A percentile compares a stretch with the other conserved stretches of the same genome.
Evolutionary conservation across 2,888 invertebrate species (phyloP).

Genomic region (Scaptomyza flava): DNA sequence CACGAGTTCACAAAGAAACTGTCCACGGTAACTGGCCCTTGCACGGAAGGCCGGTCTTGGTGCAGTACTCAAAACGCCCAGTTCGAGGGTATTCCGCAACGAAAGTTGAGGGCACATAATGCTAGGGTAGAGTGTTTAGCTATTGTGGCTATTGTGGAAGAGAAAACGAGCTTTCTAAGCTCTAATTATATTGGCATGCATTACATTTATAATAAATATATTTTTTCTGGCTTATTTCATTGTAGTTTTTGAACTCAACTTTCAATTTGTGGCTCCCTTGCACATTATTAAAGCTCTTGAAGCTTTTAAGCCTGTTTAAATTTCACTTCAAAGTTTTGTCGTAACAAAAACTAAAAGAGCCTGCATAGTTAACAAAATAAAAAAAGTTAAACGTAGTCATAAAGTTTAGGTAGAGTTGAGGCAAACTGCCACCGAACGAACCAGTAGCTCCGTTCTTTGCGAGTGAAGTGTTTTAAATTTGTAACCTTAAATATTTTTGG

Average conservation of each 20-base stretch:
- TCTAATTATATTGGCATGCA: not conserved
- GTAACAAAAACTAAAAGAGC: constrained; percentile 25
- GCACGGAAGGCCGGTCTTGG: constrained; percentile 9
- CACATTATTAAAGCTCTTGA: constrained; percentile 7
- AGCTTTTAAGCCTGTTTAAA: constrained; percentile 20
- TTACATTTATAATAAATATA: constrained; percentile 9
- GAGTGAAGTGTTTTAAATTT: not conserved
- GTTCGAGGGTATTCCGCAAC: not conserved
- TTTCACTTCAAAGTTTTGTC: constrained; percentile 24
- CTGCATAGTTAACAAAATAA: constrained; percentile 36
- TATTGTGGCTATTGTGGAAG: no score
- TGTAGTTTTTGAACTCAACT: constrained; percentile 14
- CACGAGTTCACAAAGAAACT: constrained; percentile 21
- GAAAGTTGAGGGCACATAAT: not conserved
- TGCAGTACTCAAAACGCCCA: constrained; percentile 2
- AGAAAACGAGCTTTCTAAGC: no score
- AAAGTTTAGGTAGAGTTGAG: constrained; percentile 13
- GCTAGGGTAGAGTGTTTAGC: constrained; percentile 28
- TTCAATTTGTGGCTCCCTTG: constrained; percentile 5
- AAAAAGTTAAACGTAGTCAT: constrained; percentile 13
- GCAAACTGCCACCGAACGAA: not conserved
- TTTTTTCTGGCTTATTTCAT: not conserved
- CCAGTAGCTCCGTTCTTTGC: not conserved
- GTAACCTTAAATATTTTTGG: no score
- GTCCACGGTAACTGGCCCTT: constrained; percentile 7